These are phyloP conservation scores for Circaetus gallicus DNA, from an alignment of 2,113 vertebrate genomes.

Conservation along the genomic window DNA sequence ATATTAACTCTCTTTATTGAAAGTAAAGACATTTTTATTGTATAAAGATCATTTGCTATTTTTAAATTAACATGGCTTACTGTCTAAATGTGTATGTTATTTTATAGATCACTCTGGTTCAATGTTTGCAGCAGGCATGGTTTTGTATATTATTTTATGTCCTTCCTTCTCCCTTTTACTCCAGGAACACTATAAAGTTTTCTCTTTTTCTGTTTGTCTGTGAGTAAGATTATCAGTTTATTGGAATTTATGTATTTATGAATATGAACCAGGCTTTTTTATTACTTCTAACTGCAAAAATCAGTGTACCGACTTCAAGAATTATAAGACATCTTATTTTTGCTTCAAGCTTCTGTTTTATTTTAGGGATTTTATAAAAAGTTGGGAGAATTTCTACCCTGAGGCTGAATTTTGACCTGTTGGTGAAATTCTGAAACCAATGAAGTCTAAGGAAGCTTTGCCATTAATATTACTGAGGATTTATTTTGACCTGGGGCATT, in stretches of 20 bases:
- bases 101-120: conserved; percentile 3
- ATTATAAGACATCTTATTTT: background rate
- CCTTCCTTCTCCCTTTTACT: background rate
- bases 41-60: background rate
- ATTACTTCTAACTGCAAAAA: background rate
- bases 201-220: background rate
- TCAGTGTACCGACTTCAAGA: background rate
- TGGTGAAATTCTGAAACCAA: background rate
- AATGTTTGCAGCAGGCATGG: background rate
- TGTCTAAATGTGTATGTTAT: background rate
- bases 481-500: background rate
- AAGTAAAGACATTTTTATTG: conserved; percentile 17
- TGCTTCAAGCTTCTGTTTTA: background rate
- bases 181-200: background rate
- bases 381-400: background rate
- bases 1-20: background rate
- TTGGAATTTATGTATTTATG: background rate
- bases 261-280: background rate
- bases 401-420: background rate
- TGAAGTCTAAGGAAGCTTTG: background rate
- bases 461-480: background rate
- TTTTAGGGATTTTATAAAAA: background rate
- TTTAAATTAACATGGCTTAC: background rate
- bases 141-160: background rate
- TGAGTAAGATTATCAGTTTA: background rate